Evolutionary conservation across 2,113 vertebrate genomes (phyloP).

Genomic region (Melanocharis versteri): DNA sequence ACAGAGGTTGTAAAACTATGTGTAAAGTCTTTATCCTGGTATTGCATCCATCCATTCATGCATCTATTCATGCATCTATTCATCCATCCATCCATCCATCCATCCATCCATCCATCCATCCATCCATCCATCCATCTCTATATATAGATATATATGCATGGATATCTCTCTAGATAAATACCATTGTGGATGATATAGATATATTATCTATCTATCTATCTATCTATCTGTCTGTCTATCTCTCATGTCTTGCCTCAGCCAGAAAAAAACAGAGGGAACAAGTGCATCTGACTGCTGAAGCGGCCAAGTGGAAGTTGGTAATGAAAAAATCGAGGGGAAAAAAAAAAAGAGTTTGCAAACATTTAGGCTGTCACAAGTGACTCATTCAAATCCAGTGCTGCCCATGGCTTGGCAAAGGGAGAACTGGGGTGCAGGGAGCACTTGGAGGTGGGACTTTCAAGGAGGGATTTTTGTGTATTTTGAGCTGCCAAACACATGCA

Average conservation of each 20-base stretch:
- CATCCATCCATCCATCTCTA: background rate
- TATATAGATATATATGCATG: too few species aligned
- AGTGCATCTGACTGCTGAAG: background rate
- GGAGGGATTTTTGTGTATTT: accelerated
- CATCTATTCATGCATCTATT: background rate
- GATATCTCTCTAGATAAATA: background rate
- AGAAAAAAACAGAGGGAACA: background rate
- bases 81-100: background rate
- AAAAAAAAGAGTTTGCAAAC: background rate
- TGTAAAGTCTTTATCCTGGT: background rate
- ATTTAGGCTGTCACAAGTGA: background rate
- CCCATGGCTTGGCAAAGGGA: background rate
- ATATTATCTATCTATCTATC: background rate
- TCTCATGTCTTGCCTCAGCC: background rate
- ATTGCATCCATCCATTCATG: background rate
- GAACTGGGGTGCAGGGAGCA: background rate
- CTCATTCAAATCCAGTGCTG: background rate
- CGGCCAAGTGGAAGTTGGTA: background rate
- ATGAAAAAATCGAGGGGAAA: background rate
- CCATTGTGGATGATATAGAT: too few species aligned
- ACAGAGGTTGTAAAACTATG: background rate
- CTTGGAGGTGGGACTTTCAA: background rate
- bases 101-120: background rate
- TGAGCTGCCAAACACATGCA: background rate
- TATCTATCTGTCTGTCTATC: background rate